Evolutionary conservation across 1,140 invertebrate genomes (phyloP), one percentile per base, ranked within the genome.

Genomic region (Probaryconus sp.): DNA sequence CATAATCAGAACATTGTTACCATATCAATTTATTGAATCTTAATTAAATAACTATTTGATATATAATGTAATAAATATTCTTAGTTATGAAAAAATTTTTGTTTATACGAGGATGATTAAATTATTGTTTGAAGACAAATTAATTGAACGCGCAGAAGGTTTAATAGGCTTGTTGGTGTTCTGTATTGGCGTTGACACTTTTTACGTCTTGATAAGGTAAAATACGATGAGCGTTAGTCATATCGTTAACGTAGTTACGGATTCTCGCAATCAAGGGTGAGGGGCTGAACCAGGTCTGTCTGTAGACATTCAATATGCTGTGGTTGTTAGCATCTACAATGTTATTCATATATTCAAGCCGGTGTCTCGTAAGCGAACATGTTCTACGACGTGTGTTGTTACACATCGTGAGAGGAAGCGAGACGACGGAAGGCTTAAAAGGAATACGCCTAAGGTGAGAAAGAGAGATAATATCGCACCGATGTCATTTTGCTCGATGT

Each of bases 261-360:
- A 85, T 87, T 85, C 76, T 77, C 80, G 81, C 83, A 87, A 85
- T 87, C 82, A 85, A 85, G 78, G 77, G 68, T 50, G 63, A 73
- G 68, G 68, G 69, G 45, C 64, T 70, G 73, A 60, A 70, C 50
- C 75, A 21, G 70, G 76, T 69, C 76, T 69, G 79, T 79, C 77
- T 81, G 79, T 81, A 84, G 83, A 85, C 80, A 85, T 87, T 85
- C 84, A 85, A 86, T 87, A 83, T 82, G 80, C 81, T 74, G 77
- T 63, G 74, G 79, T 83, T 83, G 83, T 86, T 86, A 86, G 83
- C 83, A 81, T 85, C 75, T 60, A 76, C 82, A 87, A 87, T 87
- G 81, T 86, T 87, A 87, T 87, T 87, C 84, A 87, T 86, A 82
- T 86, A 86, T 86, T 84, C 85, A 81, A 81, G 76, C 73, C 60